A percentile compares a stretch with the other conserved stretches of the same genome.
These are phyloP conservation scores for Porites australiensis DNA, from an alignment of 64 coral and sea anemone species.

Conservation along the genomic window DNA sequence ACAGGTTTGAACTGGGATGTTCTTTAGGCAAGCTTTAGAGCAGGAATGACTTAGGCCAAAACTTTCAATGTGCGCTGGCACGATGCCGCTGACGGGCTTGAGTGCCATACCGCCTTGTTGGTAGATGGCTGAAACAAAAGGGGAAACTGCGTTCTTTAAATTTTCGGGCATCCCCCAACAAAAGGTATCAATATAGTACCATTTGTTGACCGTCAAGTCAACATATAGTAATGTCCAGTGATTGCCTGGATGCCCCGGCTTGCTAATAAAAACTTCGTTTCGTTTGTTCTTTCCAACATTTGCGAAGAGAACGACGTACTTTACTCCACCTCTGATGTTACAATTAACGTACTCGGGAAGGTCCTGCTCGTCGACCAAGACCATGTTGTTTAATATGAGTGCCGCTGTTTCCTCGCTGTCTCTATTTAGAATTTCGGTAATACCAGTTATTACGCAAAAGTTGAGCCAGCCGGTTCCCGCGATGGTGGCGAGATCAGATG, in stretches of 20 bases:
- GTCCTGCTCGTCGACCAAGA: slow-evolving; percentile 25
- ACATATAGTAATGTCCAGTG: slow-evolving; percentile 73
- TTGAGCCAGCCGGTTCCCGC: slow-evolving; percentile 50
- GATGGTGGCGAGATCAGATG: slow-evolving; percentile 45
- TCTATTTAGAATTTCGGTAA: slow-evolving; percentile 34
- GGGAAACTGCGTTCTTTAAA: slow-evolving; percentile 29
- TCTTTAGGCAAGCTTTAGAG: slow-evolving; percentile 27
- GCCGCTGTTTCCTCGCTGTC: slow-evolving; percentile 17
- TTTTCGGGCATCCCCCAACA: slow-evolving; percentile 62
- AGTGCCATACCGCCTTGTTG: neutral
- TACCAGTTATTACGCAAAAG: slow-evolving; percentile 12
- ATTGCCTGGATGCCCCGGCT: slow-evolving; percentile 25
- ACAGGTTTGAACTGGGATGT: slow-evolving; percentile 74
- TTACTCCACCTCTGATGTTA: slow-evolving; percentile 37
- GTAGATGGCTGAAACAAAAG: slow-evolving; percentile 44
- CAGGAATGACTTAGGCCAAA: slow-evolving; percentile 30
- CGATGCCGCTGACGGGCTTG: slow-evolving; percentile 2
- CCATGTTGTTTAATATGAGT: slow-evolving; percentile 44
- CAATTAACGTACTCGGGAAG: slow-evolving; percentile 38
- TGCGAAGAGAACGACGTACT: slow-evolving; percentile 53
- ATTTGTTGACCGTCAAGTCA: slow-evolving; percentile 57
- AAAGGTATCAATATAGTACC: slow-evolving; percentile 72
- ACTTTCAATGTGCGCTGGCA: slow-evolving; percentile 27
- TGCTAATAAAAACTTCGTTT: slow-evolving; percentile 48
- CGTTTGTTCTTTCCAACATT: slow-evolving; percentile 48